phyloP scores from a whole-genome alignment of 1,140 invertebrate genomes.

The Euura saliciscinereae region DNA sequence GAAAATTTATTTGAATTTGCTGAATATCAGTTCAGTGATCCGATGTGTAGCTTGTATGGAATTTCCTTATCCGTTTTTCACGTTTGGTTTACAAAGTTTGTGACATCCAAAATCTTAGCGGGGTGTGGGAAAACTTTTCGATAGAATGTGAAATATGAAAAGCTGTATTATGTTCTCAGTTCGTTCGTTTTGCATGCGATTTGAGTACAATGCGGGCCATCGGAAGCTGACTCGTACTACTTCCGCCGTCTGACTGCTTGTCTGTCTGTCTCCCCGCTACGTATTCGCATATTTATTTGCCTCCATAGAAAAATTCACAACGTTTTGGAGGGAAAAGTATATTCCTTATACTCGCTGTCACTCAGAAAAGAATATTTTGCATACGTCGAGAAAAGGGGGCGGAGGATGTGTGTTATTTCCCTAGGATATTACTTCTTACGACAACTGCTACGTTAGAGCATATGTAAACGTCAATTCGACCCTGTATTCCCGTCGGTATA shows the following conservation, averaged over 20 bases:
- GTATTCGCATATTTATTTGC: slow-evolving; percentile 7
- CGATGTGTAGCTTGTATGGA: neutral
- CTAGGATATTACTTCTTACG: neutral
- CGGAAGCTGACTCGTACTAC: slow-evolving; percentile 52
- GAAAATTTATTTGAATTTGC: slow-evolving; percentile 24
- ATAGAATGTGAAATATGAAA: slow-evolving; percentile 40
- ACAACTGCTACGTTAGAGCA: neutral
- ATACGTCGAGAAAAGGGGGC: neutral
- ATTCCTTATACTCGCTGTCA: slow-evolving; percentile 2
- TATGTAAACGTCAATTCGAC: neutral
- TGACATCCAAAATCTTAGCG: neutral
- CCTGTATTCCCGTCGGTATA: neutral
- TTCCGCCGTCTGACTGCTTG: slow-evolving; percentile 32
- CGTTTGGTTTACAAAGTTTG: neutral
- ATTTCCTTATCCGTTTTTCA: too few relatives aligned
- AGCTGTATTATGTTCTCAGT: slow-evolving; percentile 40
- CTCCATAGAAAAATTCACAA: neutral
- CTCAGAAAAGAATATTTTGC: neutral
- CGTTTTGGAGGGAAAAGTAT: slow-evolving; percentile 1
- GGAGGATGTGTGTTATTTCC: neutral
- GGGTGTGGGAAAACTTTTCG: slow-evolving; percentile 31
- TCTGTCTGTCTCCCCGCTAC: neutral
- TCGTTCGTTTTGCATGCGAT: slow-evolving; percentile 46
- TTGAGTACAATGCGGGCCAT: slow-evolving; percentile 50
- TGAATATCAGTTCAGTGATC: neutral